Evolutionary conservation across 2,113 vertebrate species (phyloP).

Genomic region (Cervus canadensis): DNA sequence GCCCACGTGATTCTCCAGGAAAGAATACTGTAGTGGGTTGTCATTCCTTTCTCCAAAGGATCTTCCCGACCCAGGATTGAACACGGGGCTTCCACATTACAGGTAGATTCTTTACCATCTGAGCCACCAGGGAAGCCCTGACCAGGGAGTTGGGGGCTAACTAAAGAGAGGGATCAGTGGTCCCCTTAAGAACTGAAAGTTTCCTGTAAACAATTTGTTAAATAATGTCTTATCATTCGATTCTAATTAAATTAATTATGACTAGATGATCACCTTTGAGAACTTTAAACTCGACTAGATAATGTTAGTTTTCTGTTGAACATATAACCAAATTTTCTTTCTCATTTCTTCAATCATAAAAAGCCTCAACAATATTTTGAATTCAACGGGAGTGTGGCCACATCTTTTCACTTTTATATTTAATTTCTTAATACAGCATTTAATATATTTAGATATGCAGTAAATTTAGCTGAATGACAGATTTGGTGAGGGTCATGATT

Average conservation of each 20-base stretch:
- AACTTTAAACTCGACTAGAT: background rate
- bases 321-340: background rate
- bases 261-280: background rate
- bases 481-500: background rate
- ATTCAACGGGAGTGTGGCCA: background rate
- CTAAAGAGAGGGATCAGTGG: background rate
- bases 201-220: background rate
- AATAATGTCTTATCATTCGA: background rate
- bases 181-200: background rate
- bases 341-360: background rate
- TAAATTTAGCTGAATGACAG: background rate
- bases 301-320: background rate
- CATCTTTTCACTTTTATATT: background rate
- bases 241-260: background rate
- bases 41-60: background rate
- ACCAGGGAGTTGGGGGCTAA: background rate
- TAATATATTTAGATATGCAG: background rate
- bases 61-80: background rate
- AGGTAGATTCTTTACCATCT: background rate
- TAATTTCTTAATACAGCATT: background rate
- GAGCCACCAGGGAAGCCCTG: background rate
- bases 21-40: background rate
- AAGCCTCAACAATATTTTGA: background rate
- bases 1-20: background rate
- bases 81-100: background rate